Conservation (phyloP, 2,113 vertebrate species). For the Engystomops pustulosus region DNA sequence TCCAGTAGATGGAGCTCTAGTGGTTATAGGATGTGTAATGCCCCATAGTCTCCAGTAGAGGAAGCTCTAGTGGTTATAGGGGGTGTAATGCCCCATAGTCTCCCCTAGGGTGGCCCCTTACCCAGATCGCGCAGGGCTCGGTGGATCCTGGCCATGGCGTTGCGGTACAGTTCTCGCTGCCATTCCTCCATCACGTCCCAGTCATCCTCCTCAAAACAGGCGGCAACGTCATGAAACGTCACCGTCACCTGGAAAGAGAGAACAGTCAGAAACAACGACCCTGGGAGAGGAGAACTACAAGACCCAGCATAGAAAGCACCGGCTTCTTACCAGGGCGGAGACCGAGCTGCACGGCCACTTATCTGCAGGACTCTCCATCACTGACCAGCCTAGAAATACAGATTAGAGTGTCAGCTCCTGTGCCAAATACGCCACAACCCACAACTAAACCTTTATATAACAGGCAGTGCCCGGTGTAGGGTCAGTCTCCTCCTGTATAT, state of each 20-base stretch:
- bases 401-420: constrained; percentile 21
- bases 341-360: not conserved
- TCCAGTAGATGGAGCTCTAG: too few species aligned
- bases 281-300: not conserved
- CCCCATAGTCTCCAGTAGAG: too few species aligned
- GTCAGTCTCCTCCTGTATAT: too few species aligned
- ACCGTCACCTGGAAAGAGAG: constrained; percentile 5
- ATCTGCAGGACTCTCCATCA: constrained; percentile 14
- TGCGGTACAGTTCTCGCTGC: constrained; percentile 31
- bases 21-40: too few species aligned
- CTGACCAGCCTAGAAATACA: too few species aligned
- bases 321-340: not conserved
- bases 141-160: constrained; percentile 40
- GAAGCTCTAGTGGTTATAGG: too few species aligned
- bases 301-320: not conserved
- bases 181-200: constrained; percentile 44
- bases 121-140: constrained; percentile 15
- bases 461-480: too few species aligned
- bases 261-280: not conserved
- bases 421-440: not conserved
- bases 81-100: too few species aligned
- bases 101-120: too few species aligned
- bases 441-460: too few species aligned
- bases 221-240: constrained; percentile 43
- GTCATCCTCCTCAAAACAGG: constrained; percentile 36